These are phyloP conservation scores for Leptothorax acervorum DNA, from an alignment of 2,888 invertebrate genomes.

Conservation along the genomic window DNA sequence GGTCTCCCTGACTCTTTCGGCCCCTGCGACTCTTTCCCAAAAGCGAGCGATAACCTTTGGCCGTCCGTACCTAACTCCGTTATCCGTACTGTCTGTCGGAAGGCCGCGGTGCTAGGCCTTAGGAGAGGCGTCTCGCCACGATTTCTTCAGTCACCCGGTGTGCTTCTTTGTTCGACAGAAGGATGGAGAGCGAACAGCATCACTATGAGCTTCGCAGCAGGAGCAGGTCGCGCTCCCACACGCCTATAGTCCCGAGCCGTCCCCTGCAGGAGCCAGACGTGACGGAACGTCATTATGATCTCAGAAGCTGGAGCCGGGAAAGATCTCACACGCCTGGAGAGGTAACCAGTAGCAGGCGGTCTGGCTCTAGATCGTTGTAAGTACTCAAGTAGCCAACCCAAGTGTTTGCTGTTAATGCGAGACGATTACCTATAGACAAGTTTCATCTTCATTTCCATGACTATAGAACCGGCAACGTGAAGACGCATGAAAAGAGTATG, in stretches of 20 bases:
- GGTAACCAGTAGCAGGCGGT: conserved; percentile 77
- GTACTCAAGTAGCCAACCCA: conserved; percentile 57
- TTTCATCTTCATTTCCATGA: not conserved
- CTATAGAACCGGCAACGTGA: conserved; percentile 72
- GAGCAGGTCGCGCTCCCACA: conserved; percentile 83
- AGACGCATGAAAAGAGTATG: conserved; percentile 76
- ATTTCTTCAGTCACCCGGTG: not conserved
- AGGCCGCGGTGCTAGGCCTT: not conserved
- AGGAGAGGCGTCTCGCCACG: not conserved
- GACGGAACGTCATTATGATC: conserved; percentile 80
- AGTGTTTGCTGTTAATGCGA: not conserved
- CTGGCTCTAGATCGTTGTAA: conserved; percentile 78
- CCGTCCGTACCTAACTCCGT: not conserved
- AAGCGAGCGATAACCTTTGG: conserved; percentile 23
- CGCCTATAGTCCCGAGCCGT: conserved; percentile 77
- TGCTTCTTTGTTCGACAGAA: conserved; percentile 50
- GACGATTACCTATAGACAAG: not conserved
- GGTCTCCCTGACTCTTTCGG: not conserved
- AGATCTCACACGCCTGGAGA: conserved; percentile 82
- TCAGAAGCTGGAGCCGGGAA: conserved; percentile 80
- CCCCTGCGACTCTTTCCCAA: not conserved
- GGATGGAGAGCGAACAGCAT: conserved; percentile 81
- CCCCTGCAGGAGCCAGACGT: conserved; percentile 74
- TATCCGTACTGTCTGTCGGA: no score
- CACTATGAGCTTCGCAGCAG: conserved; percentile 82